phyloP scores from a whole-genome alignment of 2,888 invertebrate species.

The Acleris laterana region DNA sequence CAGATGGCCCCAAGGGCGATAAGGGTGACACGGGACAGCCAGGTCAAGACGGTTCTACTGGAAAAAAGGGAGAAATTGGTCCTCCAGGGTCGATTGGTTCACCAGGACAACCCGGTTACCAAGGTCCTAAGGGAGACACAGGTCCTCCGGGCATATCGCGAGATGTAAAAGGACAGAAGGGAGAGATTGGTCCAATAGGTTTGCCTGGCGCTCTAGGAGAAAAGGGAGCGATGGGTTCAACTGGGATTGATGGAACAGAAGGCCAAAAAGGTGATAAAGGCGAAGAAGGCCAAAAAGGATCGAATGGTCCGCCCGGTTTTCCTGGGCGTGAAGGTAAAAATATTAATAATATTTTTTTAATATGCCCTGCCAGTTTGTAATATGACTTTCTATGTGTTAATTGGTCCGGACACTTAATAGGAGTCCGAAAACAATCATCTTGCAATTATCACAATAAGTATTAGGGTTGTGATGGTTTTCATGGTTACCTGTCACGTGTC shows the following conservation, averaged over 20 bases:
- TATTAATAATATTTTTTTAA: not conserved
- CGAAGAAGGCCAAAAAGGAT: slow-evolving; percentile 83
- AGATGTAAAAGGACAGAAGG: slow-evolving; percentile 90
- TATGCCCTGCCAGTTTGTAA: too few species aligned
- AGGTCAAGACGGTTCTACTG: slow-evolving; percentile 84
- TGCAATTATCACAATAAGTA: too few species aligned
- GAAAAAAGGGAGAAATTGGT: slow-evolving; percentile 88
- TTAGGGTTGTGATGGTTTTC: too few species aligned
- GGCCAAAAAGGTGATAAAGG: slow-evolving; percentile 87
- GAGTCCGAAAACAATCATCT: too few species aligned
- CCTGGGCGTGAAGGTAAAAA: slow-evolving; percentile 72
- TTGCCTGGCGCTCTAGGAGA: slow-evolving; percentile 86
- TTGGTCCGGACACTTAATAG: too few species aligned
- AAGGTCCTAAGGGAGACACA: slow-evolving; percentile 86
- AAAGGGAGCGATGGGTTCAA: slow-evolving; percentile 85
- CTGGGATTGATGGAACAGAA: slow-evolving; percentile 84
- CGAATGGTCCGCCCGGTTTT: slow-evolving; percentile 59
- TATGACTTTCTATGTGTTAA: too few species aligned
- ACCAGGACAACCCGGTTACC: slow-evolving; percentile 55
- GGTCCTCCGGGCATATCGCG: slow-evolving; percentile 89
- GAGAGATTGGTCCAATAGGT: slow-evolving; percentile 89
- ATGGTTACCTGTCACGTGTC: too few species aligned
- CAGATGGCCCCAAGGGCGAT: slow-evolving; percentile 86
- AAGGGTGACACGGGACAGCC: slow-evolving; percentile 88
- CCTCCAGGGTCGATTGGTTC: slow-evolving; percentile 81